A percentile compares a stretch with the other conserved stretches of the same genome.
Conservation (phyloP, 2,113 vertebrate species). For the Bubo scandiacus region DNA sequence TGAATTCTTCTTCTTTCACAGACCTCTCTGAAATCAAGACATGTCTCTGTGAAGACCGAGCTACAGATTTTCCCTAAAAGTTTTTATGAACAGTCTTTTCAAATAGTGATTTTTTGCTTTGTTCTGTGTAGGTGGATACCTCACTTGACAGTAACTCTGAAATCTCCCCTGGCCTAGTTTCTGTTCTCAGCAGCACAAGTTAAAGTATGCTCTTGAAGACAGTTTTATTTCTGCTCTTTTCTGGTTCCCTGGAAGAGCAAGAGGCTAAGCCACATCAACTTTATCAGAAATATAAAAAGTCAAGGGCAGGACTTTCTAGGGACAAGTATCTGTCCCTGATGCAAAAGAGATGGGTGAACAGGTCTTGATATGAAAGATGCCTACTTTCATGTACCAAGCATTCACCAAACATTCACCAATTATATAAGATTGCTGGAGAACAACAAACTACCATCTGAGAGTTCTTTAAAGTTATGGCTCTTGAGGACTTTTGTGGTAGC, state of each 20-base stretch:
- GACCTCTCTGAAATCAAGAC: not conserved
- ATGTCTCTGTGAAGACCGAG: not conserved
- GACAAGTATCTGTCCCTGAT: not conserved
- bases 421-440: not conserved
- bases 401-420: not conserved
- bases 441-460: not conserved
- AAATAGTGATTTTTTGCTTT: not conserved
- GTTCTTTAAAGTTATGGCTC: not conserved
- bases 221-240: not conserved
- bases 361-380: not conserved
- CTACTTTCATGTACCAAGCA: not conserved
- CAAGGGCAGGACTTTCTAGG: not conserved
- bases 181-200: not conserved
- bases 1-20: conserved; percentile 16
- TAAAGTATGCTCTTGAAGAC: not conserved
- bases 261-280: not conserved
- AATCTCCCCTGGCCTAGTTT: not conserved
- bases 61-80: not conserved
- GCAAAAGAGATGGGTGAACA: not conserved
- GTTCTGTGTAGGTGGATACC: not conserved
- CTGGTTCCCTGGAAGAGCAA: not conserved
- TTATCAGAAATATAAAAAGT: not conserved
- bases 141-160: not conserved
- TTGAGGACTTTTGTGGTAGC: not conserved
- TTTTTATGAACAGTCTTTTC: not conserved